Evolutionary conservation across 2,888 invertebrate species (phyloP).

Genomic region (Acleris cristana): DNA sequence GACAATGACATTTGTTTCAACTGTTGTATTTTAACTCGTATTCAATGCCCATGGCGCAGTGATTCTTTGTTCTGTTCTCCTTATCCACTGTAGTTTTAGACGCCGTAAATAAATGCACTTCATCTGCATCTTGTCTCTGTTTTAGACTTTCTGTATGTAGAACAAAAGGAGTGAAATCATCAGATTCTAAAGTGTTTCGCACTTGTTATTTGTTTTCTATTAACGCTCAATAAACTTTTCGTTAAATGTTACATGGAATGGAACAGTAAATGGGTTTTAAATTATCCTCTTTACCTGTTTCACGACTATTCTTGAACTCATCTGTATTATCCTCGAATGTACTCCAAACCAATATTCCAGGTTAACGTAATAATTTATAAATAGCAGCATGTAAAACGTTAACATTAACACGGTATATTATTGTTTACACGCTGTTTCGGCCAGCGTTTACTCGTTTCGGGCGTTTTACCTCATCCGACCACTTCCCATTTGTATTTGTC

Average conservation of each 20-base stretch:
- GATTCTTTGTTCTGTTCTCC: slow-evolving; percentile 17
- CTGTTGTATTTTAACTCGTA: slow-evolving; percentile 1
- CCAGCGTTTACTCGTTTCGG: slow-evolving; percentile 7
- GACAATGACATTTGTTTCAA: slow-evolving; percentile 31
- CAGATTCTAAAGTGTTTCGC: too few species aligned
- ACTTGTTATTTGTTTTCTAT: too few species aligned
- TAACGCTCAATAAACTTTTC: too few species aligned
- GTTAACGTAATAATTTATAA: slow-evolving; percentile 33
- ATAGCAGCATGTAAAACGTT: slow-evolving; percentile 23
- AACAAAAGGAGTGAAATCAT: too few species aligned
- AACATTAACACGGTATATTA: slow-evolving; percentile 29
- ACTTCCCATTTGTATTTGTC: slow-evolving; percentile 1
- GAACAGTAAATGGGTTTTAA: too few species aligned
- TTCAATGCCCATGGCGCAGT: slow-evolving; percentile 1
- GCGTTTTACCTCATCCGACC: slow-evolving; percentile 14
- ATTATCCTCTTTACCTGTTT: neutral
- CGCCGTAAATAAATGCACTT: neutral
- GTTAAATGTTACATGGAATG: too few species aligned
- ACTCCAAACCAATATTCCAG: slow-evolving; percentile 8
- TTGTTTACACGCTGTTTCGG: slow-evolving; percentile 29
- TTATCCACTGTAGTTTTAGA: neutral
- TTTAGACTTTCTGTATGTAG: too few species aligned
- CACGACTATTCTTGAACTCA: too few species aligned
- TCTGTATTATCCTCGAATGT: too few species aligned
- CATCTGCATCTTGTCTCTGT: too few species aligned